Evolutionary conservation across 2,888 invertebrate species (phyloP), one percentile per base, ranked within the genome.

Genomic region (Heliconius ethilla): DNA sequence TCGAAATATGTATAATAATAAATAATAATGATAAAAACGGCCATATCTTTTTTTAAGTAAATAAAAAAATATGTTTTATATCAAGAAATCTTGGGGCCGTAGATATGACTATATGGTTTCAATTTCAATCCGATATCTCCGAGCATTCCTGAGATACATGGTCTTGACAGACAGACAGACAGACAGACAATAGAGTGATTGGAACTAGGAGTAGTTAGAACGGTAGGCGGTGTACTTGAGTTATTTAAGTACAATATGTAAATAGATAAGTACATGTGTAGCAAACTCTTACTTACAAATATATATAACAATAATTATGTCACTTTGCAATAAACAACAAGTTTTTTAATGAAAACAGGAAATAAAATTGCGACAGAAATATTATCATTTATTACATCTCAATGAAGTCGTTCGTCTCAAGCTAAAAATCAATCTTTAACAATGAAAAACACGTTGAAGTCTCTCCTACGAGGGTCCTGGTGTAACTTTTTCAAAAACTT

Each of bases 391-490:
- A 67, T 67, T n/a, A 33, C 22, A 29, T 33, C 3, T 33, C 13
- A 40, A 13, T n/a, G 37, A 40, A 40, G 13, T 67, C 67, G n/a
- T 40, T 15, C n/a, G n/a, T n/a, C n/a, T n/a, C n/a, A n/a, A n/a
- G 5, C n/a, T 37, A 13, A 40, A 59, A 40, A 25, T 67, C 67
- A 69, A 25, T 69, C n/a, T 69, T 18, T 45, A 5, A 69, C 9
- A 25, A 69, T 37, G 15, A 69, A 45, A n/a, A 40, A 67, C 11
- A 69, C 40, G 40, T 69, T 69, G 40, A 69, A 69, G 25, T 69
- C 18, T 7, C 15, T 40, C 15, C 27, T n/a, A 0, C 13, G 25
- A 5, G 25, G 40, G 13, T 69, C 15, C 0, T 45, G 69, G 25
- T 10, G 40, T 6, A 69, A 9, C 11, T 25, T 45, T 9, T 72